phyloP scores from a whole-genome alignment of 2,888 invertebrate species.

The Malacosoma neustria region DNA sequence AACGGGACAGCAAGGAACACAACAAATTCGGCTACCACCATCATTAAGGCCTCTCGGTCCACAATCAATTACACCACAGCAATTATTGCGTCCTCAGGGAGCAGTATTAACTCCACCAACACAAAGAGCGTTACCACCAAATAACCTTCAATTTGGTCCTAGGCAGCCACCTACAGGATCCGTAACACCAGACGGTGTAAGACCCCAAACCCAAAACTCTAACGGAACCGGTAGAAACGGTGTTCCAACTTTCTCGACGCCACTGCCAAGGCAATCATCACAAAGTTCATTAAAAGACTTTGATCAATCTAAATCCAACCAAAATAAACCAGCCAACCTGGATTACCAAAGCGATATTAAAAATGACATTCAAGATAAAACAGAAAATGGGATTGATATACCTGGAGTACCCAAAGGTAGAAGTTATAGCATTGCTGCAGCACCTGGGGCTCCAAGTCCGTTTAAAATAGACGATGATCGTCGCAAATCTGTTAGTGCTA shows the following conservation, averaged over 20 bases:
- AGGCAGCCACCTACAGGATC: conserved; percentile 13
- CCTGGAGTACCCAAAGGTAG: conserved; percentile 64
- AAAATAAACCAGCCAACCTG: conserved; percentile 62
- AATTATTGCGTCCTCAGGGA: conserved; percentile 45
- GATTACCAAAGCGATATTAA: conserved; percentile 46
- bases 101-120: conserved; percentile 37
- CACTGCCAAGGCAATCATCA: conserved; percentile 55
- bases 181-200: conserved; percentile 48
- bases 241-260: conserved; percentile 23
- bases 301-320: conserved; percentile 41
- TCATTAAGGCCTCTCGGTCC: conserved; percentile 47
- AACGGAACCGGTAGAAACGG: conserved; percentile 46
- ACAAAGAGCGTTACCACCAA: conserved; percentile 62
- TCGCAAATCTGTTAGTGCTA: conserved; percentile 63
- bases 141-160: conserved; percentile 40
- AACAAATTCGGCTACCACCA: conserved; percentile 40
- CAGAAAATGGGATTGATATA: conserved; percentile 52
- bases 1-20: conserved; percentile 35
- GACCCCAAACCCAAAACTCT: conserved; percentile 33
- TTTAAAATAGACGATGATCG: conserved; percentile 65
- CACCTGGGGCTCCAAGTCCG: conserved; percentile 59
- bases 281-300: conserved; percentile 49
- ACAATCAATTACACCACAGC: conserved; percentile 48
- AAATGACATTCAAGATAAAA: conserved; percentile 45
- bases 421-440: conserved; percentile 70